Evolutionary conservation across 2,888 invertebrate genomes (phyloP), one percentile per base, ranked within the genome.

Genomic region (Brassicogethes aeneus): DNA sequence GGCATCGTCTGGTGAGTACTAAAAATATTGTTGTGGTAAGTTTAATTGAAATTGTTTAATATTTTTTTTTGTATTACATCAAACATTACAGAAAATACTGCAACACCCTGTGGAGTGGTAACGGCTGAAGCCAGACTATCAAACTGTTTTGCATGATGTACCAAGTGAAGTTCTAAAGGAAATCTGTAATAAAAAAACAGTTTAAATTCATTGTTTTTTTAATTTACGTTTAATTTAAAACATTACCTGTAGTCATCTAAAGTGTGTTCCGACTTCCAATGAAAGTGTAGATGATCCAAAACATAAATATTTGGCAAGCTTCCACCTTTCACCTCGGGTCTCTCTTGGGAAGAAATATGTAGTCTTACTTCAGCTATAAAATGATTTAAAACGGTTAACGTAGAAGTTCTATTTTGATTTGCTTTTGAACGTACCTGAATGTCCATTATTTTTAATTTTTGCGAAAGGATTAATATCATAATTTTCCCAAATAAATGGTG

Each of bases 261-360:
- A 1, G 80, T 79, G 60, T 91, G 90, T 60, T 91, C 90, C 0
- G 89, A 85, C 36, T 80, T 76, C 87, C 88, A 89, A 60, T 90
- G 89, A 64, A 89, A 85, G 60, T 89, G 88, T 37, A 88, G 68
- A 63, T 88, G 85, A 41, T 82, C 80, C 37, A 88, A 69, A 1
- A 74, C 59, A 59, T 79, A 86, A 2, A 62, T 57, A 17, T 72
- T 68, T 32, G 70, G 62, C 34, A 82, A 61, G 2, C 76, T 77
- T 0, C 82, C 85, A 0, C 82, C 84, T 37, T 56, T 57, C 3
- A 74, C 48, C 15, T 45, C 52, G 2, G 65, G 61, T 14, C 45
- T 47, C 8, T 47, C 43, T 31, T 45, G 34, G 3, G 31, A 23
- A 10, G 29, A 17, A 7, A 56, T 47, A 13, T 57, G 48, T 30